A percentile compares a stretch with the other conserved stretches of the same genome.
Evolutionary conservation across 2,113 vertebrate species (phyloP).

Genomic region (Pterocles orientalis): DNA sequence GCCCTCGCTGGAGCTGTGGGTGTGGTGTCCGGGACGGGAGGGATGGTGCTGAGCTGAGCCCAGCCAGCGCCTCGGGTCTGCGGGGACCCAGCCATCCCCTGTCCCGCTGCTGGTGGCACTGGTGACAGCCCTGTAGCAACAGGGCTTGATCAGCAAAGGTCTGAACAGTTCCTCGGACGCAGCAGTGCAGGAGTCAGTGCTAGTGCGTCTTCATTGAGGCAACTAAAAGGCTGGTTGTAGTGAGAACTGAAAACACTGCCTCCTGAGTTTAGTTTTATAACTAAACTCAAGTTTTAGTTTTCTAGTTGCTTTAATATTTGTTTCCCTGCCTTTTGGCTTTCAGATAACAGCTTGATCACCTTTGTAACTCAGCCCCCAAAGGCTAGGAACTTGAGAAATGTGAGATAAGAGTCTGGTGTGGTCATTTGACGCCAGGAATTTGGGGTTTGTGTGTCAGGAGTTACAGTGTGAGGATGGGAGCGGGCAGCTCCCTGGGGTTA

Average conservation of each 20-base stretch:
- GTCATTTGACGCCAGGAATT: background rate
- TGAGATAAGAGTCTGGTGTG: background rate
- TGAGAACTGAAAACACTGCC: background rate
- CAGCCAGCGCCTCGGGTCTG: too few relatives aligned
- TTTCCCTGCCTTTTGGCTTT: background rate
- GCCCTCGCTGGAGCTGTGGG: background rate
- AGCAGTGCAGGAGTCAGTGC: background rate
- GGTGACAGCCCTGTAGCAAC: too few relatives aligned
- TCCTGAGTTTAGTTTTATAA: background rate
- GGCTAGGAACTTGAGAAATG: background rate
- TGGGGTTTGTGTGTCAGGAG: background rate
- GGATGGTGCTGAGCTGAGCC: too few relatives aligned
- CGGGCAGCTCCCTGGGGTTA: background rate
- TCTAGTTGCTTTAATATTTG: background rate
- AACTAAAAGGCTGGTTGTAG: background rate
- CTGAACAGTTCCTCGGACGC: too few relatives aligned
- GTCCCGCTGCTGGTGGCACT: background rate
- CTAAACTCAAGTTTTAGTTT: background rate
- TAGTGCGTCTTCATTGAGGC: background rate
- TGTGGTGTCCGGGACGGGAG: accelerated
- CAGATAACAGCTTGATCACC: background rate
- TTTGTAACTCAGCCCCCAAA: background rate
- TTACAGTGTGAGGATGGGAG: background rate
- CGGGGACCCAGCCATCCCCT: too few relatives aligned
- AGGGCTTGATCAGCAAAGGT: background rate